These are phyloP conservation scores for Thunnus maccoyii DNA, from an alignment of 2,113 vertebrate genomes.

Conservation along the genomic window DNA sequence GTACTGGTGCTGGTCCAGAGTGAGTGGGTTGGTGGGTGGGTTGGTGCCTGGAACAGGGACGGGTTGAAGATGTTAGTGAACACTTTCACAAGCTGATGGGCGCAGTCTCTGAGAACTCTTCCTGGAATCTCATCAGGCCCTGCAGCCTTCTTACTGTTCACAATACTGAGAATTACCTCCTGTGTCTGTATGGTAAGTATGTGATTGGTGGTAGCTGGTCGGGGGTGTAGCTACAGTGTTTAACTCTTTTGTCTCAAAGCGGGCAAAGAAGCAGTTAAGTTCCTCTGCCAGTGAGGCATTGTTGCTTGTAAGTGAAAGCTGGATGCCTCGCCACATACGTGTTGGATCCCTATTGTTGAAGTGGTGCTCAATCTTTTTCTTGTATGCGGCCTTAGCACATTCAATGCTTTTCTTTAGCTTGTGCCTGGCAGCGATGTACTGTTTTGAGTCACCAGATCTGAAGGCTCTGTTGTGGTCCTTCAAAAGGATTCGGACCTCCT, in stretches of 20 bases:
- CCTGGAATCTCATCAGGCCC: neutral
- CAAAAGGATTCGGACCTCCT: neutral
- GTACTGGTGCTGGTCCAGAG: neutral
- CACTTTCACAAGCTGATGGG: neutral
- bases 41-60: neutral
- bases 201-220: no score
- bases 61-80: neutral
- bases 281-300: no score
- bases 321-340: no score
- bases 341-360: no score
- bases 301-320: no score
- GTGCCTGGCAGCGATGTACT: neutral
- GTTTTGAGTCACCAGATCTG: conserved; percentile 16
- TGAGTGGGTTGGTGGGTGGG: neutral
- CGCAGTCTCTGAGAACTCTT: neutral
- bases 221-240: no score
- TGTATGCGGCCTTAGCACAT: no score
- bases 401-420: neutral
- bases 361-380: no score
- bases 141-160: neutral
- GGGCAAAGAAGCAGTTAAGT: no score
- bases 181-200: no score
- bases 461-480: conserved; percentile 48
- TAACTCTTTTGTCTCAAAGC: no score
- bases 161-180: neutral